phyloP scores from a whole-genome alignment of 2,797 vertebrate genomes.

The Enoplosus armatus region DNA sequence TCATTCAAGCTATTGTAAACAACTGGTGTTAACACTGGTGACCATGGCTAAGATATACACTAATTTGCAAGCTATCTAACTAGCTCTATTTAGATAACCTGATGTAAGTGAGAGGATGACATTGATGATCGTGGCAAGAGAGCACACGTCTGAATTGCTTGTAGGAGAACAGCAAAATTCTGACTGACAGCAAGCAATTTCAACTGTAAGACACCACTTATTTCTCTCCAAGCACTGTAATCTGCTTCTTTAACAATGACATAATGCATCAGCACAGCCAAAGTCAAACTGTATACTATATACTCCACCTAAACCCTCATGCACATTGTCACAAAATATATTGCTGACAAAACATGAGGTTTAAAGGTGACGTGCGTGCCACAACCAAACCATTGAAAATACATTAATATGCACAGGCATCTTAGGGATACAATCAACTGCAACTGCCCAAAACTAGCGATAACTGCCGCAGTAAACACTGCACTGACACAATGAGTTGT shows the following conservation, averaged over 20 bases:
- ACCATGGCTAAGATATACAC: not conserved
- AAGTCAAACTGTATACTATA: too few relatives aligned
- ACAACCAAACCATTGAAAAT: too few relatives aligned
- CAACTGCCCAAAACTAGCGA: not conserved
- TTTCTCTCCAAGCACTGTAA: too few relatives aligned
- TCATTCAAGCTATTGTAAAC: not conserved
- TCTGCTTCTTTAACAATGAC: too few relatives aligned
- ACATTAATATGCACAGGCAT: too few relatives aligned
- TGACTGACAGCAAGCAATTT: too few relatives aligned
- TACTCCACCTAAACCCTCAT: too few relatives aligned
- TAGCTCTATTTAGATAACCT: not conserved
- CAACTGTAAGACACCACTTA: not conserved
- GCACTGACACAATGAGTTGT: not conserved
- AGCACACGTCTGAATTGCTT: not conserved
- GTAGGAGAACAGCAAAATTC: not conserved
- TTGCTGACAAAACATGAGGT: not conserved
- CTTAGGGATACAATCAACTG: not conserved
- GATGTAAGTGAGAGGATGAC: not conserved
- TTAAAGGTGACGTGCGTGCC: not conserved
- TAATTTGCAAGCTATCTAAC: not conserved
- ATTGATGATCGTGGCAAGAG: not conserved
- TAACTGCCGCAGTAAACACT: not conserved
- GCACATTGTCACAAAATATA: not conserved
- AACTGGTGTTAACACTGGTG: too few relatives aligned
- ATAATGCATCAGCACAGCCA: not conserved